phyloP scores from a whole-genome alignment of 1,140 invertebrate genomes.

The Listronotus oregonensis region DNA sequence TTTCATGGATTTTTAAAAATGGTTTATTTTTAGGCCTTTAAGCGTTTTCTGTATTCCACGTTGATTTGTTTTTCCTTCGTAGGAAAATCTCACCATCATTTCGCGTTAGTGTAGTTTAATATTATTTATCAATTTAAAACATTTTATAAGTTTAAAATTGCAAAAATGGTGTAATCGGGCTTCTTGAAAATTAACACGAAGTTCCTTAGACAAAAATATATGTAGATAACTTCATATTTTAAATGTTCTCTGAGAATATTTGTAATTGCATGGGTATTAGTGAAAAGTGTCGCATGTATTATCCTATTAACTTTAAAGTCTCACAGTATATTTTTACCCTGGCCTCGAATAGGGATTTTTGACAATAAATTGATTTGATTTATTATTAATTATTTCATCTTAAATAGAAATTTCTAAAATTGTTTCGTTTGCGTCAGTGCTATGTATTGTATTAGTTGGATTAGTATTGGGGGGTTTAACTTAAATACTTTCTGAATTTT shows the following conservation, averaged over 20 bases:
- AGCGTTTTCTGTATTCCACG: no score
- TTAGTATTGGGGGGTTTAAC: conserved; percentile 6
- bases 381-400: conserved; percentile 22
- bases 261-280: not conserved
- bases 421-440: not conserved
- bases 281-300: conserved; percentile 3
- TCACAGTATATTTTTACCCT: conserved; percentile 11
- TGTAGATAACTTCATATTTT: not conserved
- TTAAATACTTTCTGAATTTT: conserved; percentile 8
- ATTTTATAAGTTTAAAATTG: no score
- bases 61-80: no score
- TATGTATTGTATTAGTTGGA: not conserved
- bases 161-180: not conserved
- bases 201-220: conserved; percentile 18
- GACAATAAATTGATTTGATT: conserved; percentile 14
- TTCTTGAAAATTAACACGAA: conserved; percentile 3
- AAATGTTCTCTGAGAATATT: not conserved
- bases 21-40: no score
- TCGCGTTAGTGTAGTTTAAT: not conserved
- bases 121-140: not conserved
- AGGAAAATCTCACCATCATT: conserved; percentile 19
- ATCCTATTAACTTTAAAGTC: conserved; percentile 15
- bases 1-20: no score
- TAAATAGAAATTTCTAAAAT: not conserved
- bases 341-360: not conserved